These are phyloP conservation scores for Catharus minimus DNA, from an alignment of 2,113 vertebrate genomes.

Conservation along the genomic window DNA sequence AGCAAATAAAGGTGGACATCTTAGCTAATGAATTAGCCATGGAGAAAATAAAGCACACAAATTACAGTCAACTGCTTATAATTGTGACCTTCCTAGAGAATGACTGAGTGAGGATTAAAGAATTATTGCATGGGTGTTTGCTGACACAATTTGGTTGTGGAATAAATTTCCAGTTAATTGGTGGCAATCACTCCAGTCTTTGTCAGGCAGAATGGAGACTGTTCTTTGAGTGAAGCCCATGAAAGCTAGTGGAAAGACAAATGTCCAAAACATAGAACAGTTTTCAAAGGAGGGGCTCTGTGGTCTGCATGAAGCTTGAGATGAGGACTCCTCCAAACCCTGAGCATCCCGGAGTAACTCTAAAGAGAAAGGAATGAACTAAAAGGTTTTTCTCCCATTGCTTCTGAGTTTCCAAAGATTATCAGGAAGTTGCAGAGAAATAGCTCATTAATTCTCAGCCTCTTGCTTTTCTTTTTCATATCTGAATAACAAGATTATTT, in stretches of 20 bases:
- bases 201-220: background rate
- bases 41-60: conserved; percentile 31
- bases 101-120: background rate
- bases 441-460: background rate
- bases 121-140: background rate
- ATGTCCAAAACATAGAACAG: background rate
- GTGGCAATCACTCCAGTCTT: background rate
- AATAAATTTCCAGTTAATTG: background rate
- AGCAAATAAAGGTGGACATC: background rate
- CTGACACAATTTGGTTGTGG: background rate
- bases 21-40: conserved; percentile 5
- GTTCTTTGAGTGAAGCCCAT: background rate
- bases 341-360: background rate
- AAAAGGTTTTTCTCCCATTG: background rate
- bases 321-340: background rate
- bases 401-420: background rate
- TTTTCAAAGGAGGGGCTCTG: background rate
- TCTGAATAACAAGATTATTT: background rate
- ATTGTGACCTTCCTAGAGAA: background rate
- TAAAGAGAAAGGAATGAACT: background rate
- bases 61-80: background rate
- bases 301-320: background rate
- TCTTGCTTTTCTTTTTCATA: background rate
- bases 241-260: background rate
- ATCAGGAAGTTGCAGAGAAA: background rate